A percentile compares a stretch with the other conserved stretches of the same genome.
Evolutionary conservation across 2,113 vertebrate genomes (phyloP).

Genomic region (Kobus ellipsiprymnus): DNA sequence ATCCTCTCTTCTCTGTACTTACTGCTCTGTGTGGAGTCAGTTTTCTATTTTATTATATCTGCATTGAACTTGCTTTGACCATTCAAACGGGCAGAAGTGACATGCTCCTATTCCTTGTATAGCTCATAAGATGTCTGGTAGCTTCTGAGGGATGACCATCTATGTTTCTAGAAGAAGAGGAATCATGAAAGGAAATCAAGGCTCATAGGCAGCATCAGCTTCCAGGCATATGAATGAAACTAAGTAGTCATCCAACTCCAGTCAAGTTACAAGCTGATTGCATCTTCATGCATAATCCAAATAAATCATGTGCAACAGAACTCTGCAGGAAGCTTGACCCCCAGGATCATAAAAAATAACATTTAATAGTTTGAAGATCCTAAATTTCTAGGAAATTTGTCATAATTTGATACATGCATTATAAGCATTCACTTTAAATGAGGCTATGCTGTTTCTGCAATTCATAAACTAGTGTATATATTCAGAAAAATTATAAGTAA

Average conservation of each 20-base stretch:
- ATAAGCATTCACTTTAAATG: neutral
- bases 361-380: neutral
- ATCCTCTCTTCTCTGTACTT: neutral
- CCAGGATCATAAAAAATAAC: neutral
- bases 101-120: neutral
- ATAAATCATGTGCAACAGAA: neutral
- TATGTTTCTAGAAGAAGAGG: neutral
- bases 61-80: neutral
- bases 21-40: neutral
- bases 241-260: neutral
- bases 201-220: neutral
- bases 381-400: neutral
- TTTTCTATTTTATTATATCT: neutral
- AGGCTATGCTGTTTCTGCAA: neutral
- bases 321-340: neutral
- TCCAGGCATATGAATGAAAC: neutral
- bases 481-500: neutral
- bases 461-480: neutral
- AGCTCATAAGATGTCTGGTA: neutral
- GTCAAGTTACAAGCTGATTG: neutral
- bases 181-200: neutral
- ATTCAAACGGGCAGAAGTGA: neutral
- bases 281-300: neutral
- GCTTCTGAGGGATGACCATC: neutral
- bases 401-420: neutral